Conservation (phyloP, 1,140 invertebrate species). For the Micrasema longulum region DNA sequence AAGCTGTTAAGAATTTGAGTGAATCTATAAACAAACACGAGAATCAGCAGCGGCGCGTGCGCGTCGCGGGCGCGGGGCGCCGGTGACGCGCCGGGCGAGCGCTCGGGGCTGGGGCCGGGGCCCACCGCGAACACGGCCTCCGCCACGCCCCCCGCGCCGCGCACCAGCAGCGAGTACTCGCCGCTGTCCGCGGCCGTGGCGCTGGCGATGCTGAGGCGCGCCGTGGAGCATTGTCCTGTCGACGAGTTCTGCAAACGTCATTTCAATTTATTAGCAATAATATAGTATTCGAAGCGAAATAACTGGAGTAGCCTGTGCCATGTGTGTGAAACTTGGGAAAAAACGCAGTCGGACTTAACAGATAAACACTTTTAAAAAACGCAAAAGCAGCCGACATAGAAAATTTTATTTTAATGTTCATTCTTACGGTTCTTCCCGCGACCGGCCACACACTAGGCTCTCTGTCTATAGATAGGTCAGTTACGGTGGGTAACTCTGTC, state of each 20-base stretch:
- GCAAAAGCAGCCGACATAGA: neutral
- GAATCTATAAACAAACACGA: no score
- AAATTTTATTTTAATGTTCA: no score
- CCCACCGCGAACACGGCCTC: slow-evolving; percentile 27
- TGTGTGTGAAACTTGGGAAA: neutral
- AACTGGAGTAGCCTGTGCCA: neutral
- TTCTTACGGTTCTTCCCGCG: no score
- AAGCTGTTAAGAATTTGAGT: no score
- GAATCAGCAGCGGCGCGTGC: no score
- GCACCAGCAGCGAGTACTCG: slow-evolving; percentile 37
- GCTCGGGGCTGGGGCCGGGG: neutral
- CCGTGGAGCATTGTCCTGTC: slow-evolving; percentile 2
- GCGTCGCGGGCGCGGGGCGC: no score
- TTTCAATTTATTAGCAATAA: no score
- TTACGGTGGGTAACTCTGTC: no score
- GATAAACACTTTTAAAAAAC: neutral
- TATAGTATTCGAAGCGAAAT: neutral
- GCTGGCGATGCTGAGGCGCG: neutral
- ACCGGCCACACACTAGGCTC: neutral
- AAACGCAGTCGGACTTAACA: neutral
- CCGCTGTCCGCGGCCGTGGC: slow-evolving; percentile 4
- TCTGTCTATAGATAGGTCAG: neutral
- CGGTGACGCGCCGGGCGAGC: no score
- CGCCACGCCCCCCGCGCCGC: slow-evolving; percentile 11
- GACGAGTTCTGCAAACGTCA: slow-evolving; percentile 35